Evolutionary conservation across 2,888 invertebrate species (phyloP).

Genomic region (Callimorpha dominula): DNA sequence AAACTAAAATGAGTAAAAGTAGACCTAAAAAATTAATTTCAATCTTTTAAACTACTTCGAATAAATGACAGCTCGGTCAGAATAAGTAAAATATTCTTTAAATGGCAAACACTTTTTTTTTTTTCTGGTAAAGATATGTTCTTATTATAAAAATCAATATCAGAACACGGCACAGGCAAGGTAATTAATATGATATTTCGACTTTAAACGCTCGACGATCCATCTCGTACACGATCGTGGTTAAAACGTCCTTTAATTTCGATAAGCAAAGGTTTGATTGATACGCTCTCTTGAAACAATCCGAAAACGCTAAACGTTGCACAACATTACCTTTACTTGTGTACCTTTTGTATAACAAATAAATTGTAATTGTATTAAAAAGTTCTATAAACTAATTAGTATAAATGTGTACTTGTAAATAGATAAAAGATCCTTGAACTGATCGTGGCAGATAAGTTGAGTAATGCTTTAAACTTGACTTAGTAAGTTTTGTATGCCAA

Average conservation of each 20-base stretch:
- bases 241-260: conserved; percentile 59
- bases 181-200: conserved; percentile 49
- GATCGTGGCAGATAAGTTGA: conserved; percentile 37
- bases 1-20: too few species aligned
- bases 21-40: too few species aligned
- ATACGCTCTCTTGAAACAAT: conserved; percentile 55
- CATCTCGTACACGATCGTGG: conserved; percentile 56
- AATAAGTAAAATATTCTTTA: neutral
- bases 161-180: conserved; percentile 25
- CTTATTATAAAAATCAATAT: conserved; percentile 24
- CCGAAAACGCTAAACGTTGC: conserved; percentile 45
- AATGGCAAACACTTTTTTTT: conserved; percentile 3
- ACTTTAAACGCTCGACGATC: conserved; percentile 32
- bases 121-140: neutral
- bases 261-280: conserved; percentile 62
- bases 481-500: conserved; percentile 33
- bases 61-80: too few species aligned
- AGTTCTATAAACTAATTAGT: conserved; percentile 38
- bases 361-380: conserved; percentile 34
- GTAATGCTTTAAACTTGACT: conserved; percentile 34
- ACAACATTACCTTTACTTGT: conserved; percentile 35
- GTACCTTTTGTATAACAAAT: conserved; percentile 40
- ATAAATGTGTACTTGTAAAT: conserved; percentile 22
- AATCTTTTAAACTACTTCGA: too few species aligned
- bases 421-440: conserved; percentile 44